Conservation (phyloP, 2,797 vertebrate species). For the Austrolebias charrua region DNA sequence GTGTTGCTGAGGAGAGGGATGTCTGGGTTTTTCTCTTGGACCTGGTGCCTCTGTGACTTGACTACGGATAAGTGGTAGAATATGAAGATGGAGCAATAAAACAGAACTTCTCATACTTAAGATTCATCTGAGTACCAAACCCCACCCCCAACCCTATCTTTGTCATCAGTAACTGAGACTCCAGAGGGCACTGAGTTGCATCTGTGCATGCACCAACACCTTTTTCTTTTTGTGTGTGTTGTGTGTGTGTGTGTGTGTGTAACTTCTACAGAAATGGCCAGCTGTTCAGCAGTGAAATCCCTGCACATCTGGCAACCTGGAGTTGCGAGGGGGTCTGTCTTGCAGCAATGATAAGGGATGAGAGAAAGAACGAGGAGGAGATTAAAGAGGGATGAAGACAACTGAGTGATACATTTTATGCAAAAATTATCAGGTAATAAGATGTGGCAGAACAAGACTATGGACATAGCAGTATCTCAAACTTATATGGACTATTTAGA, state of each 20-base stretch:
- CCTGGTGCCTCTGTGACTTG: too few relatives aligned
- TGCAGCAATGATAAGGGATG: constrained; percentile 14
- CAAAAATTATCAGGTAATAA: not conserved
- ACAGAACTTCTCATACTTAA: not conserved
- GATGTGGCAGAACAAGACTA: too few relatives aligned
- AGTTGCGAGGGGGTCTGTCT: constrained; percentile 34
- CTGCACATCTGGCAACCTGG: constrained; percentile 67
- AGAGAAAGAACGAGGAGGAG: constrained; percentile 10
- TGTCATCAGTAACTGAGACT: constrained; percentile 30
- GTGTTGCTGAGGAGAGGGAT: too few relatives aligned
- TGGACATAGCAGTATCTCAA: too few relatives aligned
- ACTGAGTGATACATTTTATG: constrained; percentile 31
- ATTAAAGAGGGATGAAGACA: constrained; percentile 29
- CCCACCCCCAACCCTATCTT: not conserved
- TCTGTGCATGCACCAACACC: constrained; percentile 12
- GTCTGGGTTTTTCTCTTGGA: too few relatives aligned
- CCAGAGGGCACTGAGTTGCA: constrained; percentile 10
- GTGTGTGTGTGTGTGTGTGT: constrained; percentile 11
- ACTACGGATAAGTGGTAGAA: too few relatives aligned
- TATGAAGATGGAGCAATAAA: too few relatives aligned
- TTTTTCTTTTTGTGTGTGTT: not conserved
- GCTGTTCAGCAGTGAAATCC: constrained; percentile 57
- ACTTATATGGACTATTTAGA: not conserved
- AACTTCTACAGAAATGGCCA: constrained; percentile 44
- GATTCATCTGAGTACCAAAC: not conserved